Conservation (phyloP, 1,140 invertebrate species). For the Leptoteleia sp. region DNA sequence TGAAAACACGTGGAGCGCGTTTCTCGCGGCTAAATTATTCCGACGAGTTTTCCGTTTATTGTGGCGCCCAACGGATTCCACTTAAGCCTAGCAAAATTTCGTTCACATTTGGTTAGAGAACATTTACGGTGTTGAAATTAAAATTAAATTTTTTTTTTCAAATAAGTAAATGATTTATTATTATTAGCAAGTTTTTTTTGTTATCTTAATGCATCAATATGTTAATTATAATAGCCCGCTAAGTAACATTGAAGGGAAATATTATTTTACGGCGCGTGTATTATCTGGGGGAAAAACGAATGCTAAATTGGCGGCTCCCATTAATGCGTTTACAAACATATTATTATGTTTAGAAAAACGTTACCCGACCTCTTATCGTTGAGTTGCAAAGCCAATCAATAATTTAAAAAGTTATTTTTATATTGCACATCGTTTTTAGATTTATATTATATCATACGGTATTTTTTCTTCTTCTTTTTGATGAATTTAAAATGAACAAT, state of each 20-base stretch:
- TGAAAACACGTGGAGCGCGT: conserved; percentile 23
- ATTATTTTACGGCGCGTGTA: too few species aligned
- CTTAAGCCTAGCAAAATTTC: not conserved
- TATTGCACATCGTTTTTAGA: conserved; percentile 9
- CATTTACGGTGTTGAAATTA: too few species aligned
- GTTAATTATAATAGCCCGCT: too few species aligned
- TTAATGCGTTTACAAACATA: not conserved
- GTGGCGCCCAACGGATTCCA: conserved; percentile 1
- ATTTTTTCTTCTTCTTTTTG: too few species aligned
- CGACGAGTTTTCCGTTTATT: conserved; percentile 5
- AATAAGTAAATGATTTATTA: too few species aligned
- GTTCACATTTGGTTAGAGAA: not conserved
- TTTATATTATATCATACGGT: conserved; percentile 2
- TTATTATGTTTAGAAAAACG: not conserved
- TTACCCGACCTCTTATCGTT: not conserved
- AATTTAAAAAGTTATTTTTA: conserved; percentile 25
- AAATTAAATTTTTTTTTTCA: too few species aligned
- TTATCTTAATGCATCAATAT: too few species aligned
- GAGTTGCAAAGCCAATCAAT: conserved; percentile 1
- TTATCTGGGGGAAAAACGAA: too few species aligned
- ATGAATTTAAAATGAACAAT: too few species aligned
- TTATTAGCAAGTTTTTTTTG: too few species aligned
- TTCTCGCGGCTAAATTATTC: conserved; percentile 20
- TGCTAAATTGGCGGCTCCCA: too few species aligned
- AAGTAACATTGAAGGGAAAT: too few species aligned